Conservation (phyloP, 2,113 vertebrate genomes). For the Nothocercus nigrocapillus region DNA sequence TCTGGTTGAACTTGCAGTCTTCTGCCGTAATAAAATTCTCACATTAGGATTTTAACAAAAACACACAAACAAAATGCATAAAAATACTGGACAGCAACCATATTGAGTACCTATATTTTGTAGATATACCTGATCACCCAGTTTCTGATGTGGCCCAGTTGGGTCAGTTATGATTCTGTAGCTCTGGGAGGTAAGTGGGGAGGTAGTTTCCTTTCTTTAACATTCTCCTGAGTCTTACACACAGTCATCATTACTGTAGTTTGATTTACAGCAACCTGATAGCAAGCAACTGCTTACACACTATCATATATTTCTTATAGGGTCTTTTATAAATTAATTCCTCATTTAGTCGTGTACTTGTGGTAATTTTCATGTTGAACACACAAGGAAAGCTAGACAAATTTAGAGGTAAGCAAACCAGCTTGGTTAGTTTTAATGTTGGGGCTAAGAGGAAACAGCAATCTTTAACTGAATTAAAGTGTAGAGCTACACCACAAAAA, state of each 20-base stretch:
- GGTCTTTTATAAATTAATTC: neutral
- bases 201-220: neutral
- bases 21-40: neutral
- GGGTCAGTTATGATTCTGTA: neutral
- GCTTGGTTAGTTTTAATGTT: neutral
- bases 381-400: neutral
- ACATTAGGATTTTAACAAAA: neutral
- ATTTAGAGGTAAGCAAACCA: neutral
- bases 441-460: neutral
- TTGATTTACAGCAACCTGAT: neutral
- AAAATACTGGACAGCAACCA: neutral
- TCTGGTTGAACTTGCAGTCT: neutral
- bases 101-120: neutral
- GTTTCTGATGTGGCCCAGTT: neutral
- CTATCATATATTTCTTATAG: neutral
- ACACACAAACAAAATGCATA: neutral
- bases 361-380: neutral
- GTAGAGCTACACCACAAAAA: neutral
- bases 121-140: neutral
- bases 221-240: neutral
- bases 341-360: neutral
- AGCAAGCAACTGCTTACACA: neutral
- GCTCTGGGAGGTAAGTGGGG: neutral
- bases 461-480: neutral
- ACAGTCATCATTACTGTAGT: neutral